Conservation (phyloP, 2,797 vertebrate genomes). For the Argya squamiceps region DNA sequence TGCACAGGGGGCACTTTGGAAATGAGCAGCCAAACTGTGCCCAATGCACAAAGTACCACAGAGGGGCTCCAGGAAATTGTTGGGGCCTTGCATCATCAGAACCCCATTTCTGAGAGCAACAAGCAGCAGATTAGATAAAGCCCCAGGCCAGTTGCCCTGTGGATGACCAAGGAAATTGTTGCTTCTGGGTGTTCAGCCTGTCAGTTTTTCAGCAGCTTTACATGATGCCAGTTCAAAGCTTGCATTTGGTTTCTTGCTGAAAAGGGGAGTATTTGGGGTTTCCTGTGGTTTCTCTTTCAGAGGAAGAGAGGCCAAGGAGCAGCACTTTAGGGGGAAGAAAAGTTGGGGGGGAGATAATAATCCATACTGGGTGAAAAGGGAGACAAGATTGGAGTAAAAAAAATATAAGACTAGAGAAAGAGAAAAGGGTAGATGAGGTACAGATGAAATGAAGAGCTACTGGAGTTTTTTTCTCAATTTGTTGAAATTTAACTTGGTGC, state of each 20-base stretch:
- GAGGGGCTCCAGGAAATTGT: not conserved
- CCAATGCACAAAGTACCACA: not conserved
- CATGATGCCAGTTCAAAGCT: not conserved
- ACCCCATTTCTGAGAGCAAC: not conserved
- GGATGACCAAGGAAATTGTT: not conserved
- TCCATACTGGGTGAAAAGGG: not conserved
- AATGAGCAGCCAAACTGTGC: not conserved
- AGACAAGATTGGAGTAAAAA: not conserved
- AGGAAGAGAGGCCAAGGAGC: not conserved
- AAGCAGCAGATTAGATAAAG: not conserved
- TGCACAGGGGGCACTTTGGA: not conserved
- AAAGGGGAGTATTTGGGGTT: not conserved
- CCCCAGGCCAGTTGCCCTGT: not conserved
- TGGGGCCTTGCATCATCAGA: not conserved
- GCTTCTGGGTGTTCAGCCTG: not conserved
- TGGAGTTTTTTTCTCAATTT: not conserved
- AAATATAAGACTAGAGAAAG: not conserved
- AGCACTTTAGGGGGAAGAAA: not conserved
- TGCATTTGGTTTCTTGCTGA: not conserved
- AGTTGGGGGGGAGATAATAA: not conserved
- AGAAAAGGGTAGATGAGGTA: not conserved
- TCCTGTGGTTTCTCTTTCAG: not conserved
- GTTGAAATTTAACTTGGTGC: not conserved
- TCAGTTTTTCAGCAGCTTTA: not conserved
- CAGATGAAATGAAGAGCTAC: not conserved